Percentiles rank a stretch among this genome's conserved stretches.
These are phyloP conservation scores for Lithophane leautieri DNA, from an alignment of 2,888 invertebrate species.

Conservation along the genomic window DNA sequence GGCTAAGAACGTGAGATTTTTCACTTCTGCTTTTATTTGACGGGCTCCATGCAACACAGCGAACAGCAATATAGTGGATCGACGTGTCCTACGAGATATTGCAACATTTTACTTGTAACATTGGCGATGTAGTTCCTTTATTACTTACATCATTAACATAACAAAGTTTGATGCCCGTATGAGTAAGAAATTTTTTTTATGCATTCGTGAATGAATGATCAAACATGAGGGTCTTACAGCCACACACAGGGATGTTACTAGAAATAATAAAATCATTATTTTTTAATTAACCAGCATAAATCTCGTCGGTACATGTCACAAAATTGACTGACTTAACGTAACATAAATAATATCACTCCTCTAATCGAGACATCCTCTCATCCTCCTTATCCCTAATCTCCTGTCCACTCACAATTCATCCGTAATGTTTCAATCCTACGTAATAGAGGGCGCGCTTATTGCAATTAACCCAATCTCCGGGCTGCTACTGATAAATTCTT, in stretches of 20 bases:
- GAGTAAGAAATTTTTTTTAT: neutral
- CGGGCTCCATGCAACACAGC: neutral
- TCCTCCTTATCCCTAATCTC: too few relatives aligned
- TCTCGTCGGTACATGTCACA: too few relatives aligned
- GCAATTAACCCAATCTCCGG: neutral
- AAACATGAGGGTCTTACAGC: too few relatives aligned
- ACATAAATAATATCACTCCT: too few relatives aligned
- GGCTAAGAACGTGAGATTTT: conserved; percentile 6
- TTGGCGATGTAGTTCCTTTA: neutral
- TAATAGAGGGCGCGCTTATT: neutral
- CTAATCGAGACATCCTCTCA: too few relatives aligned
- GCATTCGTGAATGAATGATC: too few relatives aligned
- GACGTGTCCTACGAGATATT: conserved; percentile 16
- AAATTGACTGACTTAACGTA: too few relatives aligned
- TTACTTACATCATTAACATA: neutral
- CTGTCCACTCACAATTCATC: neutral
- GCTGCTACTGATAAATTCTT: neutral
- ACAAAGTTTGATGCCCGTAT: neutral
- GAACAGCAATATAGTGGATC: neutral
- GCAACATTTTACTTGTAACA: neutral
- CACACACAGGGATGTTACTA: too few relatives aligned
- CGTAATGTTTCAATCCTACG: neutral
- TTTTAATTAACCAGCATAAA: too few relatives aligned
- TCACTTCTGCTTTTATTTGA: conserved; percentile 18
- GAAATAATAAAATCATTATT: too few relatives aligned